phyloP scores from a whole-genome alignment of 2,888 invertebrate species.

The Platynereis dumerilii region DNA sequence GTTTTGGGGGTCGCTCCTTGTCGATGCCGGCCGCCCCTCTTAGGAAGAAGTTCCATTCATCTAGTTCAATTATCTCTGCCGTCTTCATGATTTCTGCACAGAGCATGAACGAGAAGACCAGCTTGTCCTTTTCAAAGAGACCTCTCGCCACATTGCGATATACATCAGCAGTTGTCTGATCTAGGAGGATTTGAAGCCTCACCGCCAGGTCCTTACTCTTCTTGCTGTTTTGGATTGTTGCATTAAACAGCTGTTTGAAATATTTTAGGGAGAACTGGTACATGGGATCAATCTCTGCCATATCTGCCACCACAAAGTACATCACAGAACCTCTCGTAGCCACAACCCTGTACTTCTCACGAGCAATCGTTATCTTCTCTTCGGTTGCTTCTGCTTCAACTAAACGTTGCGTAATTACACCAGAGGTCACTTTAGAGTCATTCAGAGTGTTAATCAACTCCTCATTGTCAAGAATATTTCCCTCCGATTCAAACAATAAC shows the following conservation, averaged over 20 bases:
- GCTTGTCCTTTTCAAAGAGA: constrained; percentile 64
- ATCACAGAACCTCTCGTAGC: constrained; percentile 64
- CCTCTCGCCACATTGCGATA: constrained; percentile 64
- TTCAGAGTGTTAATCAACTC: constrained; percentile 64
- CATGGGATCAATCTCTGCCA: constrained; percentile 64
- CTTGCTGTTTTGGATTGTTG: constrained; percentile 59
- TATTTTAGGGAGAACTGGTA: constrained; percentile 66
- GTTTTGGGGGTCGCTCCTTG: constrained; percentile 62
- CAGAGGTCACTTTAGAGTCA: constrained; percentile 65
- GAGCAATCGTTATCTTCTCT: constrained; percentile 59
- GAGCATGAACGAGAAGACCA: constrained; percentile 71
- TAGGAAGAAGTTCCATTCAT: constrained; percentile 81
- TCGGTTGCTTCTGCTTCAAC: constrained; percentile 63
- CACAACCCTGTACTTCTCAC: constrained; percentile 63
- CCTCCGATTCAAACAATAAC: constrained; percentile 64
- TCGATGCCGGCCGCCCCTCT: constrained; percentile 70
- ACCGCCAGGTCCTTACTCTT: constrained; percentile 52
- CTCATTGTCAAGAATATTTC: constrained; percentile 64
- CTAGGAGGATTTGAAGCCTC: constrained; percentile 56
- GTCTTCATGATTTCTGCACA: constrained; percentile 78
- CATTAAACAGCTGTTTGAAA: constrained; percentile 63
- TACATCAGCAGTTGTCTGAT: constrained; percentile 58
- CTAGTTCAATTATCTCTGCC: constrained; percentile 68
- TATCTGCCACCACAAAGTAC: constrained; percentile 64
- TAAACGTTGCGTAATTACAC: constrained; percentile 60